Evolutionary conservation across 2,888 invertebrate genomes (phyloP).

Genomic region (Dryococelus australis): DNA sequence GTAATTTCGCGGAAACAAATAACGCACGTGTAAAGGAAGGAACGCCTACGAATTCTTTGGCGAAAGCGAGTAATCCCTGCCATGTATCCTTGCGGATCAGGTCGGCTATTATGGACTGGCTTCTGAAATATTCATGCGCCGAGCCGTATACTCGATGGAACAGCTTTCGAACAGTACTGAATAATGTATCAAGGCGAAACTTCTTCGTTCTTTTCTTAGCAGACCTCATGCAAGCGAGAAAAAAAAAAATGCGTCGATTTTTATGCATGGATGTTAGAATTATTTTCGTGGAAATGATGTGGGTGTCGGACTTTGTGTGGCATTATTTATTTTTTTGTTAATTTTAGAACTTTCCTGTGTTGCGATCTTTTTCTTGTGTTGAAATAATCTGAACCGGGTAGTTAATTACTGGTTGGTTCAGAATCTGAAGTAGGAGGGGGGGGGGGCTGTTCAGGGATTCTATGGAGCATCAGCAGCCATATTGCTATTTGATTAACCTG

Average conservation of each 20-base stretch:
- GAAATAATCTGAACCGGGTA: no score
- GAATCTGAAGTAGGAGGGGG: no score
- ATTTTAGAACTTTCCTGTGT: no score
- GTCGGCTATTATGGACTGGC: neutral
- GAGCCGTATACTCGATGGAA: neutral
- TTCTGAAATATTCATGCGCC: neutral
- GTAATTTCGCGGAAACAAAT: no score
- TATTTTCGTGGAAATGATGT: neutral
- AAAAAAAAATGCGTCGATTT: neutral
- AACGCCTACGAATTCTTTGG: neutral
- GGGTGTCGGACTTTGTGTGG: neutral
- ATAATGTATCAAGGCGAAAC: neutral
- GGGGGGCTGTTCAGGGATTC: no score
- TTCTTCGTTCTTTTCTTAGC: neutral
- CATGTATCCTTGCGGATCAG: neutral
- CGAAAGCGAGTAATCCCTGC: neutral
- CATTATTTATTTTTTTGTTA: neutral
- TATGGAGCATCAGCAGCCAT: no score
- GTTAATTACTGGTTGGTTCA: no score
- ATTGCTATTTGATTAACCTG: no score
- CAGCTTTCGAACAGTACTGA: neutral
- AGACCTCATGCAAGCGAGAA: neutral
- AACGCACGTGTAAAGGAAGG: no score
- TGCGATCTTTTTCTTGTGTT: no score
- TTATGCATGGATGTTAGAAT: neutral